Base-by-base conservation (phyloP, 1,140 invertebrate genomes). In the Colletes gigas region DNA sequence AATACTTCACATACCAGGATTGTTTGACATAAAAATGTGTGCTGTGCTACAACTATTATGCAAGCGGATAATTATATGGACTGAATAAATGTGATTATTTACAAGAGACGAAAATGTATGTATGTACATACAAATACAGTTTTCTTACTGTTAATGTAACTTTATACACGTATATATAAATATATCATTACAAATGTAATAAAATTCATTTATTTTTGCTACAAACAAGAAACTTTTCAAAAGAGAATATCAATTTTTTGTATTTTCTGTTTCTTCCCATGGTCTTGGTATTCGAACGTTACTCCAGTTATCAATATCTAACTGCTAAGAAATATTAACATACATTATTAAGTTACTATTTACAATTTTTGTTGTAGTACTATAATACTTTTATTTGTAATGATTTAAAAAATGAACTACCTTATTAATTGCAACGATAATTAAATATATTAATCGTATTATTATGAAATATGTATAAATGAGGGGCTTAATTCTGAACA, bases 271-370 rank as follows among this genome's bases (percentile, higher is more conserved):
- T 88, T 96, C 94, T 89, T 97, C 97, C 97, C 97, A 98, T 15
- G 97, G 97, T 78, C 97, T 93, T 8, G 97, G 95, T 4, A 96
- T 96, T 89, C 97, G 92, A 78, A 96, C 95, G 88, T 97, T 97
- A 89, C 97, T 94, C 97, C 97, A 98, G 85, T 96, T 95, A 79
- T 97, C 95, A 83, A 97, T 95, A 91, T 98, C 96, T 12, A 97
- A 69, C 80, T 94, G 62, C 21, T 90, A 86, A 81, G 50, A 75
- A 73, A 83, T 62, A 84, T 69, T 78, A 85, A 21, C 68, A 65
- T 70, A 69, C 41, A 44, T 66, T 57, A 79, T 62, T 66, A 60
- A 57, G 52, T 47, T 65, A 66, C 50, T 55, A 57, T 21, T 69
- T 74, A 39, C n/a, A 39, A 39, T 9, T 19, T 55, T 4, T 57